A percentile compares a stretch with the other conserved stretches of the same genome.
Evolutionary conservation across 2,888 invertebrate species (phyloP).

Genomic region (Euplagia quadripunctaria): DNA sequence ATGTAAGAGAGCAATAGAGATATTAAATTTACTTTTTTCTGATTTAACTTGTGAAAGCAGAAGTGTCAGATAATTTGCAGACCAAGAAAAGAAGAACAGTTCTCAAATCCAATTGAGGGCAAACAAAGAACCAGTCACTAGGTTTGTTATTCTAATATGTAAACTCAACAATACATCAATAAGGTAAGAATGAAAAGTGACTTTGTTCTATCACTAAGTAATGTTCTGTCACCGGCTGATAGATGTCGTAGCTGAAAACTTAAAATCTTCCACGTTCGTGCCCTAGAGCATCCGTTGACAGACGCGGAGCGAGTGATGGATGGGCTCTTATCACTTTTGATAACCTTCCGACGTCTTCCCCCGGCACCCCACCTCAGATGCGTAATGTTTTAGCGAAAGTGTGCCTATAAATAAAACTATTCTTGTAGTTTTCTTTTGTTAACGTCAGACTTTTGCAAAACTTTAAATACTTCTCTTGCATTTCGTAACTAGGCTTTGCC

Average conservation of each 20-base stretch:
- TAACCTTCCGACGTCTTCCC: constrained; percentile 78
- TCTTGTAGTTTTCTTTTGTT: neutral
- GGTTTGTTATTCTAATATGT: neutral
- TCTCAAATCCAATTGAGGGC: neutral
- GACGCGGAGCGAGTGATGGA: constrained; percentile 75
- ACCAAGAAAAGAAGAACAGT: neutral
- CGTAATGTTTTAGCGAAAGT: constrained; percentile 66
- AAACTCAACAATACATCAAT: neutral
- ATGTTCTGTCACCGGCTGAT: constrained; percentile 44
- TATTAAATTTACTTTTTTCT: neutral
- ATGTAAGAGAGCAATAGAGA: neutral
- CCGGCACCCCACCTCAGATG: constrained; percentile 54
- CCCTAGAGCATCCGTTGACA: constrained; percentile 64
- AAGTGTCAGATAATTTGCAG: neutral
- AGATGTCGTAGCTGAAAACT: constrained; percentile 45
- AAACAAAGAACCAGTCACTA: neutral
- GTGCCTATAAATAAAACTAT: constrained; percentile 45
- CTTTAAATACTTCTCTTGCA: neutral
- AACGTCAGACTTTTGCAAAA: neutral
- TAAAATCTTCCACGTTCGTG: constrained; percentile 74
- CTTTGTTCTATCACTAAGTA: constrained; percentile 11
- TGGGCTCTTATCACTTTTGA: constrained; percentile 81
- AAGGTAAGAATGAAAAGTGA: neutral
- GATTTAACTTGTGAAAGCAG: neutral
- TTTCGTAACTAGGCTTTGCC: neutral